Evolutionary conservation across 2,888 invertebrate species (phyloP).

Genomic region (Ferdinandea cuprea): DNA sequence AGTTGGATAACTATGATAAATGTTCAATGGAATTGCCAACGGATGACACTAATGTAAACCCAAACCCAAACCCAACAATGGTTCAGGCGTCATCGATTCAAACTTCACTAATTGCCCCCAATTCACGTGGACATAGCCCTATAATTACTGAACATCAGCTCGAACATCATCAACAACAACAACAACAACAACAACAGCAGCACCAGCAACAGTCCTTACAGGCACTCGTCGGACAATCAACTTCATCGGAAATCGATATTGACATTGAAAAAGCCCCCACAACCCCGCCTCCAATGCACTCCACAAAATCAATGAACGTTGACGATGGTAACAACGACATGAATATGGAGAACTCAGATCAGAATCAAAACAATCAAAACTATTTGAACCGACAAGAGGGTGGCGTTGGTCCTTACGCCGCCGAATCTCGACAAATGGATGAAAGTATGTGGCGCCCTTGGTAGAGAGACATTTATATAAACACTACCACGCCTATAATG

Average conservation of each 20-base stretch:
- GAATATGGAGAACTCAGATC: slow-evolving; percentile 74
- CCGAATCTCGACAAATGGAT: slow-evolving; percentile 78
- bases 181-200: slow-evolving; percentile 75
- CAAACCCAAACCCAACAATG: slow-evolving; percentile 54
- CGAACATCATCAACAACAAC: slow-evolving; percentile 73
- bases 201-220: slow-evolving; percentile 76
- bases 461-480: slow-evolving; percentile 77
- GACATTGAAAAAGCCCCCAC: slow-evolving; percentile 65
- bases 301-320: slow-evolving; percentile 76
- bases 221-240: slow-evolving; percentile 67
- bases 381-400: slow-evolving; percentile 76
- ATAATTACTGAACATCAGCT: slow-evolving; percentile 59
- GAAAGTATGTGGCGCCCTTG: slow-evolving; percentile 85
- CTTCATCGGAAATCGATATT: slow-evolving; percentile 71
- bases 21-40: slow-evolving; percentile 60
- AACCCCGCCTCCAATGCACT: slow-evolving; percentile 70
- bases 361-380: slow-evolving; percentile 78
- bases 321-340: slow-evolving; percentile 67
- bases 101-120: slow-evolving; percentile 43
- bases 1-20: slow-evolving; percentile 68
- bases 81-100: slow-evolving; percentile 45
- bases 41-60: slow-evolving; percentile 57
- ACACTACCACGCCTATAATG: slow-evolving; percentile 8
- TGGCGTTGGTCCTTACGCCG: slow-evolving; percentile 35
- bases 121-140: slow-evolving; percentile 57